Percentiles rank a stretch among this genome's conserved stretches.
Conservation (phyloP, 1,140 invertebrate species). For the Zaprionus tsacasi region DNA sequence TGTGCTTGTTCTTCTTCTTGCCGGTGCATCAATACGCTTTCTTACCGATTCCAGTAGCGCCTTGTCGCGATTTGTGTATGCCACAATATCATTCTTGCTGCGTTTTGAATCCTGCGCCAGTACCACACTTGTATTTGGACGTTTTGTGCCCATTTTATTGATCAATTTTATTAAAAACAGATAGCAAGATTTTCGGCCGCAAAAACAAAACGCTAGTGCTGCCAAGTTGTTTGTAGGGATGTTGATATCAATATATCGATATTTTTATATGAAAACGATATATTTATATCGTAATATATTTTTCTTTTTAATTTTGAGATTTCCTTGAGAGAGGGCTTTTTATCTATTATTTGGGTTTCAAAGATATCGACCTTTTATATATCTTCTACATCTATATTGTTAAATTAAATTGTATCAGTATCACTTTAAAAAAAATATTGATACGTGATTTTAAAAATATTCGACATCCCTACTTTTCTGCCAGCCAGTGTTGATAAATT, state of each 20-base stretch:
- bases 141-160: conserved; percentile 67
- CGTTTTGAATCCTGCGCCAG: conserved; percentile 87
- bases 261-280: too few species aligned
- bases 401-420: too few species aligned
- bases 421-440: too few species aligned
- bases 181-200: conserved; percentile 30
- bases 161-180: conserved; percentile 16
- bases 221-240: conserved; percentile 23
- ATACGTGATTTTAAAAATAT: too few species aligned
- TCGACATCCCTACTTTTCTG: not conserved
- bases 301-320: too few species aligned
- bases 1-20: conserved; percentile 29
- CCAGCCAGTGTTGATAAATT: not conserved
- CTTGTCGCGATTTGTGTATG: conserved; percentile 78
- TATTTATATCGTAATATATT: too few species aligned
- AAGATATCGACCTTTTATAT: too few species aligned
- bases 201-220: conserved; percentile 47
- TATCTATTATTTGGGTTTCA: too few species aligned
- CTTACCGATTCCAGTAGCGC: conserved; percentile 81
- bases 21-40: not conserved
- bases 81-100: conserved; percentile 87
- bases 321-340: too few species aligned
- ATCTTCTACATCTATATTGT: too few species aligned
- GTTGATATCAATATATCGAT: too few species aligned
- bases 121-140: conserved; percentile 85